Conservation (phyloP, 1,140 invertebrate species). For the Euura lappo region DNA sequence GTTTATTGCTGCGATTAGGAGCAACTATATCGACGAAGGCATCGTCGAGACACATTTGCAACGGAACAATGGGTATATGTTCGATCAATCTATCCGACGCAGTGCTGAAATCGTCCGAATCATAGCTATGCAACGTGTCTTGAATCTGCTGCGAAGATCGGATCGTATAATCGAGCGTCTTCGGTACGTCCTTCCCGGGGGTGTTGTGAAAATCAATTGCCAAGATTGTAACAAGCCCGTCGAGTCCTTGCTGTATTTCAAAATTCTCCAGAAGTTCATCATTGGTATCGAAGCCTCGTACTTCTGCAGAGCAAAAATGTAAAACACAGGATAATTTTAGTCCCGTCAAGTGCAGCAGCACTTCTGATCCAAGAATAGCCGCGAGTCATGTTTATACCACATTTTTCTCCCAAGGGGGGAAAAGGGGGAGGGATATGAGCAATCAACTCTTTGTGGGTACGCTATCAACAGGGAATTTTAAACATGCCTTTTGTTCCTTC, state of each 20-base stretch:
- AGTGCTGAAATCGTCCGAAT: background rate
- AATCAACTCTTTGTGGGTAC: too few species aligned
- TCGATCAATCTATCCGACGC: slow-evolving; percentile 15
- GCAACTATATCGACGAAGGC: slow-evolving; percentile 38
- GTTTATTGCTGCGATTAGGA: background rate
- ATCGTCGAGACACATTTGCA: slow-evolving; percentile 51
- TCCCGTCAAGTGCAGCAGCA: too few species aligned
- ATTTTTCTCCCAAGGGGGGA: background rate
- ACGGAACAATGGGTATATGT: slow-evolving; percentile 37
- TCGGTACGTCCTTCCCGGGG: slow-evolving; percentile 28
- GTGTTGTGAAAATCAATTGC: slow-evolving; percentile 46
- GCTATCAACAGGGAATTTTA: too few species aligned
- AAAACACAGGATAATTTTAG: too few species aligned
- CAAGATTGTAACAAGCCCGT: slow-evolving; percentile 22
- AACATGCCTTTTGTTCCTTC: too few species aligned
- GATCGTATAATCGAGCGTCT: slow-evolving; percentile 47
- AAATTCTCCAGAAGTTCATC: slow-evolving; percentile 44
- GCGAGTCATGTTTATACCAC: too few species aligned
- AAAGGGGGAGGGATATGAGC: too few species aligned
- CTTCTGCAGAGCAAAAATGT: slow-evolving; percentile 19
- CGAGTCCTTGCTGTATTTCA: slow-evolving; percentile 29
- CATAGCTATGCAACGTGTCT: background rate
- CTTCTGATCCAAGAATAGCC: too few species aligned
- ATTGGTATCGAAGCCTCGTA: slow-evolving; percentile 45
- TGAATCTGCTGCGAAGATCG: slow-evolving; percentile 36